Conservation (phyloP, 2,113 vertebrate species). For the Castor canadensis region DNA sequence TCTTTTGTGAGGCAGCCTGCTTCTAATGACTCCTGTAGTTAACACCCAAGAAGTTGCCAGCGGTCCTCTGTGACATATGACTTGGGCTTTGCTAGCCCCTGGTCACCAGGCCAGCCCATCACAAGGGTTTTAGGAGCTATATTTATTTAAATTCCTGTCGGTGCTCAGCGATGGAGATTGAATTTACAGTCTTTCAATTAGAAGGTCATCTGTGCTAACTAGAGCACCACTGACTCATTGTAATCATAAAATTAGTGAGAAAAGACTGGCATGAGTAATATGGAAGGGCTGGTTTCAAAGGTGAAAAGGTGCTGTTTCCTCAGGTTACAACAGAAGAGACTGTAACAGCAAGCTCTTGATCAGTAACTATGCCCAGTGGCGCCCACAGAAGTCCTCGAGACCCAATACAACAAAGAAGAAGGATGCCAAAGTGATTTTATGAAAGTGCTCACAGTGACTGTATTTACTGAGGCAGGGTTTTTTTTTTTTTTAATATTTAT, state of each 20-base stretch:
- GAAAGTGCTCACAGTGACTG: not conserved
- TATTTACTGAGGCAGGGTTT: not conserved
- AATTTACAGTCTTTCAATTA: slow-evolving; percentile 90
- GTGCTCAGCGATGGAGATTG: slow-evolving; percentile 80
- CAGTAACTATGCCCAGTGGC: slow-evolving; percentile 68
- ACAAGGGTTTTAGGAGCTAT: slow-evolving; percentile 74
- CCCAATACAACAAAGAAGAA: not conserved
- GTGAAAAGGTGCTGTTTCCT: slow-evolving; percentile 77
- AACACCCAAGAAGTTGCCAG: slow-evolving; percentile 74
- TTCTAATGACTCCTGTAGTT: slow-evolving; percentile 72
- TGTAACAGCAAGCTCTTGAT: slow-evolving; percentile 54
- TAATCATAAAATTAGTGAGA: slow-evolving; percentile 87
- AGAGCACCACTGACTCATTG: slow-evolving; percentile 85
- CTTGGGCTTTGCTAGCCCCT: slow-evolving; percentile 67
- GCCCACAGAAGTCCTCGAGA: slow-evolving; percentile 20
- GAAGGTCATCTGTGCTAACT: slow-evolving; percentile 87
- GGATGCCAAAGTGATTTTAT: not conserved
- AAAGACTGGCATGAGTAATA: slow-evolving; percentile 83
- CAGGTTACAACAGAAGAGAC: slow-evolving; percentile 59
- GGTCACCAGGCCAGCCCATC: slow-evolving; percentile 78
- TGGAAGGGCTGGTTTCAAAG: slow-evolving; percentile 68
- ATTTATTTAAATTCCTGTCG: slow-evolving; percentile 86
- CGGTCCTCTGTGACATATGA: slow-evolving; percentile 61
- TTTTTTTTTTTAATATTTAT: not conserved
- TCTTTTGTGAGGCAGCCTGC: slow-evolving; percentile 52